Conservation (phyloP, 2,888 invertebrate genomes). For the Trichogramma evanescens region DNA sequence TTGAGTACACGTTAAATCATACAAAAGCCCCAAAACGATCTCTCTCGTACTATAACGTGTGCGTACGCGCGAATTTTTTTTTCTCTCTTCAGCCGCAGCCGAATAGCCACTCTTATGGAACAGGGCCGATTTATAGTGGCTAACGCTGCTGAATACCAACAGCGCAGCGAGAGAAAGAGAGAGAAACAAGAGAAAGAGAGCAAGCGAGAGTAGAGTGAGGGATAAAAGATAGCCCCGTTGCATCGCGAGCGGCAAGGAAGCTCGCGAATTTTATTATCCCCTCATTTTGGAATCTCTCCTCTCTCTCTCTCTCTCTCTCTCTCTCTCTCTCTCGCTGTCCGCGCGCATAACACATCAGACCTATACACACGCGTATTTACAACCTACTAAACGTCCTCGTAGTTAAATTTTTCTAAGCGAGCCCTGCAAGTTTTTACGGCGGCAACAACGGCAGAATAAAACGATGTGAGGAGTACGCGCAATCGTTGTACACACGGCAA, state of each 20-base stretch:
- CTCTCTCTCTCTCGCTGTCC: neutral
- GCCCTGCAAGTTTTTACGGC: slow-evolving; percentile 12
- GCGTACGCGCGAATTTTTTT: no score
- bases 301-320: neutral
- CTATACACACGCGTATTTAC: slow-evolving; percentile 11
- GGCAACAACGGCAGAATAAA: neutral
- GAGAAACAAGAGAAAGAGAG: neutral
- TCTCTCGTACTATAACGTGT: no score
- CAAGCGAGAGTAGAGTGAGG: neutral
- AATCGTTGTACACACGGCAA: neutral
- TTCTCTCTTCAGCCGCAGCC: no score
- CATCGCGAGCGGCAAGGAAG: neutral
- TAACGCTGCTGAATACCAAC: neutral
- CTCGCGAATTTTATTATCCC: slow-evolving; percentile 16
- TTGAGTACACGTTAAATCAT: no score
- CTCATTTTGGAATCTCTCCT: slow-evolving; percentile 12
- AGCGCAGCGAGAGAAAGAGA: neutral
- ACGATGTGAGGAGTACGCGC: neutral
- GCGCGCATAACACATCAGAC: no score
- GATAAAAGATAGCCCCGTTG: neutral
- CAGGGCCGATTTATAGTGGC: neutral
- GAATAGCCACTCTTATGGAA: no score
- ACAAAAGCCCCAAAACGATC: no score
- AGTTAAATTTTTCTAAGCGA: slow-evolving; percentile 20
- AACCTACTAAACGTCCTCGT: slow-evolving; percentile 17